Percentiles rank a stretch among this genome's conserved stretches.
Conservation (phyloP, 2,113 vertebrate species). For the Hippolais icterina region DNA sequence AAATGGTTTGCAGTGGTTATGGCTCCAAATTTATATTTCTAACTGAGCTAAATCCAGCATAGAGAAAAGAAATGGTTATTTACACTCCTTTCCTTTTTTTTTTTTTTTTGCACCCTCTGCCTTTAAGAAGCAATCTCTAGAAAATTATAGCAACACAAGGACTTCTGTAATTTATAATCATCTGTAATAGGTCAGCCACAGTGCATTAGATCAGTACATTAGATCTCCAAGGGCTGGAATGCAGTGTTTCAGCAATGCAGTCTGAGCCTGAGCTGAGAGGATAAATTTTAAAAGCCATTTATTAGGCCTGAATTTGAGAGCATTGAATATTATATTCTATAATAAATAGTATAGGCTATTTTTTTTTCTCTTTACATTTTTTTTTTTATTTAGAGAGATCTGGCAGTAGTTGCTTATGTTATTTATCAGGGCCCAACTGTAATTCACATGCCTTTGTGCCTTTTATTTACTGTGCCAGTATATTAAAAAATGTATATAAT, state of each 20-base stretch:
- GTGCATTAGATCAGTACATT: slow-evolving; percentile 2
- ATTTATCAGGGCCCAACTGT: background rate
- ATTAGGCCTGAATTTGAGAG: background rate
- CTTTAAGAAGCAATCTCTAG: background rate
- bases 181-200: background rate
- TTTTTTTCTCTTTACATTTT: background rate
- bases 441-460: background rate
- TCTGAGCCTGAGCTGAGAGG: background rate
- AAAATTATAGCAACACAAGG: slow-evolving; percentile 32
- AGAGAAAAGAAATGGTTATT: background rate
- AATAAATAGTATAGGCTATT: background rate
- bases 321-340: background rate
- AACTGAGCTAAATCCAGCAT: background rate
- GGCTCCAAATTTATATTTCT: background rate
- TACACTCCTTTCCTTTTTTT: background rate
- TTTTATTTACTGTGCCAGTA: background rate
- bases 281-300: background rate
- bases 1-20: background rate
- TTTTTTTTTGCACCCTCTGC: background rate
- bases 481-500: background rate
- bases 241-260: background rate
- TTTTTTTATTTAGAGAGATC: background rate
- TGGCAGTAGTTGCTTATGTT: background rate
- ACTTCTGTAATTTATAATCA: slow-evolving; percentile 40
- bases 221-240: background rate